These are phyloP conservation scores for Eretmochelys imbricata DNA, from an alignment of 2,113 vertebrate species.

Conservation along the genomic window DNA sequence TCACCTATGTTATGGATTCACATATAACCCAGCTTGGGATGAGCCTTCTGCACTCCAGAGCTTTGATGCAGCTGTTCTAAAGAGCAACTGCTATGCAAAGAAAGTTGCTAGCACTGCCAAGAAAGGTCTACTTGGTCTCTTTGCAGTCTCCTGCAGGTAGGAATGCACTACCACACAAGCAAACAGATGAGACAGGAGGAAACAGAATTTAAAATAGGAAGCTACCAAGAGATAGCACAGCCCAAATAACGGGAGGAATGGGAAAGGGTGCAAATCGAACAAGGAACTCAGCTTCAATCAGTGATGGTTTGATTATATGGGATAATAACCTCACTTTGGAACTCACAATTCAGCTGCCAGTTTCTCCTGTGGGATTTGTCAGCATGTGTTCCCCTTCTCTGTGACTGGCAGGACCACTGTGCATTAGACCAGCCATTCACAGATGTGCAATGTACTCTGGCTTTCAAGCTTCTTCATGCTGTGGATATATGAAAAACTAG, in stretches of 20 bases:
- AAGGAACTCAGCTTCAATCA: not conserved
- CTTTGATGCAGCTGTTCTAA: not conserved
- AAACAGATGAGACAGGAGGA: not conserved
- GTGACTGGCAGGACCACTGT: not conserved
- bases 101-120: not conserved
- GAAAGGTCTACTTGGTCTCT: not conserved
- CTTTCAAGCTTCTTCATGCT: not conserved
- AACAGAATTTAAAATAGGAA: not conserved
- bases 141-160: not conserved
- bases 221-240: not conserved
- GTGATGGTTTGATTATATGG: not conserved
- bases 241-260: not conserved
- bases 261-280: not conserved
- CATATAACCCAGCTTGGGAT: not conserved
- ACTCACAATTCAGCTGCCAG: not conserved
- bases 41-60: not conserved
- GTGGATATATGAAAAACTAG: not conserved
- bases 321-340: not conserved
- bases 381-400: not conserved
- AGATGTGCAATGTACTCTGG: not conserved
- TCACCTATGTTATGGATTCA: not conserved
- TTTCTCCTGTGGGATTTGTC: not conserved
- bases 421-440: not conserved
- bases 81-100: not conserved
- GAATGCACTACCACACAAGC: not conserved